A percentile compares a stretch with the other conserved stretches of the same genome.
Evolutionary conservation across 1,140 invertebrate genomes (phyloP).

Genomic region (Maconellicoccus hirsutus): DNA sequence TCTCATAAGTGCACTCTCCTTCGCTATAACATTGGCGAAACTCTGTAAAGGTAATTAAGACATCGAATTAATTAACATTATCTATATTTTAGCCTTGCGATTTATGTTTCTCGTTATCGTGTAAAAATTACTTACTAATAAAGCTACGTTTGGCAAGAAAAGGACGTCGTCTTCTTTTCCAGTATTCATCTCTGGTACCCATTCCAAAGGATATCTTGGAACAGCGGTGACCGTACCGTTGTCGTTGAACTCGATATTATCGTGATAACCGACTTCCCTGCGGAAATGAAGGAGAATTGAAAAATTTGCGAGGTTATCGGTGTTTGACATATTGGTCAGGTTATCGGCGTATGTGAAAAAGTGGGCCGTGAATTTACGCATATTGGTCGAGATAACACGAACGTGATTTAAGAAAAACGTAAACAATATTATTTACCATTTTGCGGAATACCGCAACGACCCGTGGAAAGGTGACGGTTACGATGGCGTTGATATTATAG

Average conservation of each 20-base stretch:
- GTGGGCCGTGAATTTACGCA: no score
- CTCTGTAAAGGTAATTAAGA: slow-evolving; percentile 45
- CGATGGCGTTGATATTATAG: no score
- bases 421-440: background rate
- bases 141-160: slow-evolving; percentile 72
- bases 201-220: slow-evolving; percentile 55
- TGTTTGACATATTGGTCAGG: no score
- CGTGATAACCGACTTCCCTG: slow-evolving; percentile 57
- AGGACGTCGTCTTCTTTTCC: slow-evolving; percentile 64
- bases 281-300: slow-evolving; percentile 28
- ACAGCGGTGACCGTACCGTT: slow-evolving; percentile 58
- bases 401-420: background rate
- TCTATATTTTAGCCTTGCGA: no score
- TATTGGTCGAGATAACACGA: no score
- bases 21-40: slow-evolving; percentile 58
- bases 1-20: slow-evolving; percentile 46
- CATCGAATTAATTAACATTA: background rate
- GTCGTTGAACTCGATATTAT: slow-evolving; percentile 54
- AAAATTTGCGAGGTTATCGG: background rate
- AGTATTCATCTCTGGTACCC: slow-evolving; percentile 54
- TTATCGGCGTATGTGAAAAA: background rate
- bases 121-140: slow-evolving; percentile 81
- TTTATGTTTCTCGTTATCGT: background rate
- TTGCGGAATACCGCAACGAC: background rate
- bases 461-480: background rate